A percentile compares a stretch with the other conserved stretches of the same genome.
Conservation (phyloP, 2,797 vertebrate genomes). For the Apogon talboti region DNA sequence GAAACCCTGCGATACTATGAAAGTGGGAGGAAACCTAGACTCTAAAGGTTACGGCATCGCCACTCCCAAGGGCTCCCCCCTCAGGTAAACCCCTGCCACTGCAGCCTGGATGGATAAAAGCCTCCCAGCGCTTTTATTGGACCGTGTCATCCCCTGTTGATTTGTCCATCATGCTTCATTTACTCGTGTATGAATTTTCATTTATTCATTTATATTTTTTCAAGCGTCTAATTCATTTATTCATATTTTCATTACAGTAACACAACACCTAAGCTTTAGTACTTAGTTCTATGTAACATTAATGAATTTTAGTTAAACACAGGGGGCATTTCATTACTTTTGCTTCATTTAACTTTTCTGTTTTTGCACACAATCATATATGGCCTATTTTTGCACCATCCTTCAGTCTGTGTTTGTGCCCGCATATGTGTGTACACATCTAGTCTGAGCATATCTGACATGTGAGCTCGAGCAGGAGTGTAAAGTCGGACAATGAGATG, state of each 20-base stretch:
- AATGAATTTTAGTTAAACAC: conserved; percentile 1
- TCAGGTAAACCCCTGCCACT: conserved; percentile 22
- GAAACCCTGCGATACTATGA: conserved; percentile 99
- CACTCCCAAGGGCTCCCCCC: conserved; percentile 95
- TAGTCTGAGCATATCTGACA: conserved; percentile 26
- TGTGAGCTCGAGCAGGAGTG: conserved; percentile 72
- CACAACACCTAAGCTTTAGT: not conserved
- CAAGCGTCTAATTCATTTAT: conserved; percentile 24
- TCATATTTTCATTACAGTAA: not conserved
- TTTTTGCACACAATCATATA: conserved; percentile 26
- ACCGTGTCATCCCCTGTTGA: conserved; percentile 15
- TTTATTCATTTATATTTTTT: not conserved
- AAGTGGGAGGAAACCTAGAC: conserved; percentile 99
- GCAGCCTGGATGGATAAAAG: conserved; percentile 45
- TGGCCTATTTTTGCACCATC: conserved; percentile 25
- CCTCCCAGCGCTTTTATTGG: conserved; percentile 37
- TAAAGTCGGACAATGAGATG: conserved; percentile 43
- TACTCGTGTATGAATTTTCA: conserved; percentile 3
- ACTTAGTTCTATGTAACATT: not conserved
- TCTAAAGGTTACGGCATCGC: conserved; percentile 99
- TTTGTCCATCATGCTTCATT: conserved; percentile 10
- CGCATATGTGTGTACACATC: conserved; percentile 40
- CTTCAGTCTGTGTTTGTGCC: conserved; percentile 16
- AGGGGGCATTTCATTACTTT: not conserved
- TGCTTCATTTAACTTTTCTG: conserved; percentile 1